phyloP scores from a whole-genome alignment of 2,888 invertebrate genomes.

The Hesperia comma region DNA sequence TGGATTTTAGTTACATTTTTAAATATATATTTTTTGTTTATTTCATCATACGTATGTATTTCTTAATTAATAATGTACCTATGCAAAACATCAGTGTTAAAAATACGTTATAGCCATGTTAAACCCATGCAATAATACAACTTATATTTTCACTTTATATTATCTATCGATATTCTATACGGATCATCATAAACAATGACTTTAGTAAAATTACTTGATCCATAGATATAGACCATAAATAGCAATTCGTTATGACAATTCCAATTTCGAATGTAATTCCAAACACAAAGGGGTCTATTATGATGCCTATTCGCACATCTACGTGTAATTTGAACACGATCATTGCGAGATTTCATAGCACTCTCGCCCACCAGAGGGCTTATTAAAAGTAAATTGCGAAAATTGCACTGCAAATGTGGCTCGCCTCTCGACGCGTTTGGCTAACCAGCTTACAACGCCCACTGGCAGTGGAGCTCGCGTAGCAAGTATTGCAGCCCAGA shows the following conservation, averaged over 20 bases:
- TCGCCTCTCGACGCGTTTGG: slow-evolving; percentile 61
- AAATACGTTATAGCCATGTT: no score
- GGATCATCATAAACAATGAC: neutral
- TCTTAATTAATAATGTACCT: no score
- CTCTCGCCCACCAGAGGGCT: slow-evolving; percentile 68
- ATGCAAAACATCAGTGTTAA: no score
- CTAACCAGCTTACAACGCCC: slow-evolving; percentile 69
- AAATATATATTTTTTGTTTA: no score
- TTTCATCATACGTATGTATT: no score
- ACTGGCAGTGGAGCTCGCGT: slow-evolving; percentile 49
- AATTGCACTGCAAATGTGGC: slow-evolving; percentile 82
- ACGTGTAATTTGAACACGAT: slow-evolving; percentile 47
- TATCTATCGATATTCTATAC: no score
- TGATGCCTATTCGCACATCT: slow-evolving; percentile 49
- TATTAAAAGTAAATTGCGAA: slow-evolving; percentile 83
- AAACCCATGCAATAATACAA: no score
- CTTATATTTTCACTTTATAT: no score
- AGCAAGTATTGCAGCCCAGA: slow-evolving; percentile 38
- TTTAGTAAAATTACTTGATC: neutral
- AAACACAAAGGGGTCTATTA: slow-evolving; percentile 31
- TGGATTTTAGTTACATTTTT: no score
- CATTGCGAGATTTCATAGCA: slow-evolving; percentile 67
- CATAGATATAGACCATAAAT: slow-evolving; percentile 12
- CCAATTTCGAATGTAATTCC: slow-evolving; percentile 31
- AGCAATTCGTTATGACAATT: slow-evolving; percentile 33